Conservation (phyloP, 2,113 vertebrate species). For the Pseudopipra pipra region DNA sequence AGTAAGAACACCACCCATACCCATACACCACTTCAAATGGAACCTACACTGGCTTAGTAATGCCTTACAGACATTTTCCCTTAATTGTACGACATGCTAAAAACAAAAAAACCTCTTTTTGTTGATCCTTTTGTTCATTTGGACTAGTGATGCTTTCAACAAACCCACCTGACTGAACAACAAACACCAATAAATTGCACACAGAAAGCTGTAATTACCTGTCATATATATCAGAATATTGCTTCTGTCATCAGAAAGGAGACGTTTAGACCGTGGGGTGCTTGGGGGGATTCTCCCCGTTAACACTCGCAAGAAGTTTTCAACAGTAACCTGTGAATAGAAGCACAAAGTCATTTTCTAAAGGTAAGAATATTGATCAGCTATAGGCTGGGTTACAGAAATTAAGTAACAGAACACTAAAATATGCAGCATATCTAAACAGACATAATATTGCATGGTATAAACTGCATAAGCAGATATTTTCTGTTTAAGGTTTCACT, state of each 20-base stretch:
- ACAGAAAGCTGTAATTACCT: slow-evolving; percentile 71
- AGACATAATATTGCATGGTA: neutral
- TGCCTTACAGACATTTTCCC: neutral
- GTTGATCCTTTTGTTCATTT: neutral
- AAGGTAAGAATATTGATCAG: neutral
- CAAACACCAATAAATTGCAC: neutral
- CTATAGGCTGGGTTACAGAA: neutral
- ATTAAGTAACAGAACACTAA: neutral
- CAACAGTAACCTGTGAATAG: slow-evolving; percentile 89
- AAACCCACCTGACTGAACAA: neutral
- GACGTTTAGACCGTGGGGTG: slow-evolving; percentile 92
- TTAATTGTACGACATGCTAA: neutral
- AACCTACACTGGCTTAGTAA: neutral
- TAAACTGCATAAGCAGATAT: neutral
- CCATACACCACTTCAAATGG: neutral
- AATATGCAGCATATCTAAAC: neutral
- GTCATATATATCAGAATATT: slow-evolving; percentile 99
- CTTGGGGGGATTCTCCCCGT: slow-evolving; percentile 93
- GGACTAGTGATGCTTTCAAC: neutral
- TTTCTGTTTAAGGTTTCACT: neutral
- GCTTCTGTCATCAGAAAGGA: slow-evolving; percentile 96
- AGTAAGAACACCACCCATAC: neutral
- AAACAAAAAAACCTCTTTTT: neutral
- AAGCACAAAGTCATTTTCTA: neutral
- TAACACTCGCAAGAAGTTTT: slow-evolving; percentile 94